Evolutionary conservation across 2,113 vertebrate species (phyloP).

Genomic region (Aspiorhynchus laticeps): DNA sequence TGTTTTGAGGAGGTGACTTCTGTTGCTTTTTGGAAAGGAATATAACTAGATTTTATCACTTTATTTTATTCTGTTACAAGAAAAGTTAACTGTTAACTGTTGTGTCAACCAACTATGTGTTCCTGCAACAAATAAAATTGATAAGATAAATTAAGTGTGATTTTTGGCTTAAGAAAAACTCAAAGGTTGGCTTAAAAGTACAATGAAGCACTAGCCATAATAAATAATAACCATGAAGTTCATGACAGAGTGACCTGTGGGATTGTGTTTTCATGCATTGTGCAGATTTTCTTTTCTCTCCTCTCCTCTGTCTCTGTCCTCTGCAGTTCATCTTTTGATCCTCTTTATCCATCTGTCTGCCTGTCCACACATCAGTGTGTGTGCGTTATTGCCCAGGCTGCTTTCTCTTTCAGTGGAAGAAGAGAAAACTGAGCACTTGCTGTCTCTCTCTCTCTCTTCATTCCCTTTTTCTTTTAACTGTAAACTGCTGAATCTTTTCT

Average conservation of each 20-base stretch:
- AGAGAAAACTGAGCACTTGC: conserved; percentile 23
- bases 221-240: background rate
- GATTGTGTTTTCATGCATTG: background rate
- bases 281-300: background rate
- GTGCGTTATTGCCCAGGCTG: conserved; percentile 27
- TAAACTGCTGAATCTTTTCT: background rate
- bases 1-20: background rate
- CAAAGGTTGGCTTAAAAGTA: background rate
- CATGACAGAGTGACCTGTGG: background rate
- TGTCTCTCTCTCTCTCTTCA: background rate
- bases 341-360: conserved; percentile 29
- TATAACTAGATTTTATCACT: background rate
- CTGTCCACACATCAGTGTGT: conserved; percentile 32
- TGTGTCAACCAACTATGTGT: background rate
- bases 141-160: background rate
- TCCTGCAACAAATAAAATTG: too few relatives aligned
- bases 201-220: background rate
- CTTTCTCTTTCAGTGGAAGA: conserved; percentile 3
- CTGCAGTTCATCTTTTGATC: conserved; percentile 30
- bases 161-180: background rate
- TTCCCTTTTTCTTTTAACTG: background rate
- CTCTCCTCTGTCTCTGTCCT: background rate
- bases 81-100: background rate
- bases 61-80: background rate
- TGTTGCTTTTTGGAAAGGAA: background rate